phyloP scores from a whole-genome alignment of 2,797 vertebrate genomes.

The Esox masquinongy region DNA sequence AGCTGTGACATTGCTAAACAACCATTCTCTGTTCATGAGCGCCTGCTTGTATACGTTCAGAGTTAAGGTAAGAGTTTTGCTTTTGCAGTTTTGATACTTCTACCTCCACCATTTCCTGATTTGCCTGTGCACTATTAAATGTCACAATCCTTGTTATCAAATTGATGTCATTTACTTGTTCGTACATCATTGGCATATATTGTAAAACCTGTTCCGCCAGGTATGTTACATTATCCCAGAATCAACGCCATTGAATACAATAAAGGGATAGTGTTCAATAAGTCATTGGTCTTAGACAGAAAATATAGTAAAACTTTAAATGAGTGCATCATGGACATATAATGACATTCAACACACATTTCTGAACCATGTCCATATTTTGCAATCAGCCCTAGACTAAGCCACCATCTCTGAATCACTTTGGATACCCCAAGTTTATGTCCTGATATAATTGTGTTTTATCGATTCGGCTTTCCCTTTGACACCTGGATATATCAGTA shows the following conservation, averaged over 20 bases:
- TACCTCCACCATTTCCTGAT: background rate
- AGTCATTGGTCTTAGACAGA: constrained; percentile 38
- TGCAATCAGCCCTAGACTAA: constrained; percentile 32
- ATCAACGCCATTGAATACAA: constrained; percentile 48
- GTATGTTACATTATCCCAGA: constrained; percentile 30
- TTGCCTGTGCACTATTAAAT: constrained; percentile 37
- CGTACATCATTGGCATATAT: background rate
- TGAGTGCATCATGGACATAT: constrained; percentile 32
- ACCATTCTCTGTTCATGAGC: constrained; percentile 30
- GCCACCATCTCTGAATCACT: constrained; percentile 60
- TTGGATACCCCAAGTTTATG: constrained; percentile 54
- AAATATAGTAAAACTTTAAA: constrained; percentile 41
- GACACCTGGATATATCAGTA: constrained; percentile 62
- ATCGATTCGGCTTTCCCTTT: constrained; percentile 66
- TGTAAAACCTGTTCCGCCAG: background rate
- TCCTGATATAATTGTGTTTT: constrained; percentile 71
- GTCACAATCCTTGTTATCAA: background rate
- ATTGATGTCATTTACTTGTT: background rate
- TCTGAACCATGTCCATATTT: constrained; percentile 24
- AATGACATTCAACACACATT: constrained; percentile 22
- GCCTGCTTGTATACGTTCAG: background rate
- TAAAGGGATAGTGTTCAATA: constrained; percentile 38
- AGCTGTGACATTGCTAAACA: constrained; percentile 57
- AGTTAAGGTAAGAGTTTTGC: background rate
- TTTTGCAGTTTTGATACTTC: background rate